Conservation (phyloP, 1,140 invertebrate genomes). For the Dendroctonus valens region DNA sequence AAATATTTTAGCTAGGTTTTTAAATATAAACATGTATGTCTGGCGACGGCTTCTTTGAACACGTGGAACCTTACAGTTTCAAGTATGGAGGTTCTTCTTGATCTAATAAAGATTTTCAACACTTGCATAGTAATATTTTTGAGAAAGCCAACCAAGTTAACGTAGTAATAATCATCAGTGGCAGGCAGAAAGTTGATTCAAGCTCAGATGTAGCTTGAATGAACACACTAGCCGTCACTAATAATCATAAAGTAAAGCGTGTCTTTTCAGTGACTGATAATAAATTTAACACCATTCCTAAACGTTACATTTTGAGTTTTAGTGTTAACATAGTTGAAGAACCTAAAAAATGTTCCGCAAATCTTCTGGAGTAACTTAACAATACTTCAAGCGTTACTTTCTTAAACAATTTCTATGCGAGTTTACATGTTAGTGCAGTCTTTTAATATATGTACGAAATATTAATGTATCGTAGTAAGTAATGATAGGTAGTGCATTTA, state of each 20-base stretch:
- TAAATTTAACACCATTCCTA: too few species aligned
- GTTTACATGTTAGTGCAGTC: constrained; percentile 49
- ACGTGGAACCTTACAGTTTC: constrained; percentile 12
- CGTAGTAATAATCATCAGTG: too few species aligned
- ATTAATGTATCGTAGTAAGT: constrained; percentile 34
- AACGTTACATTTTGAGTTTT: not conserved
- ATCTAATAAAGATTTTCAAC: constrained; percentile 8
- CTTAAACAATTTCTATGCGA: constrained; percentile 12
- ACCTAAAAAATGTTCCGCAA: too few species aligned
- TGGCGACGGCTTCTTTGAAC: constrained; percentile 11
- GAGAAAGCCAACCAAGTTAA: constrained; percentile 10
- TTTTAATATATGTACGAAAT: constrained; percentile 44
- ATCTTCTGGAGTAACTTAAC: too few species aligned
- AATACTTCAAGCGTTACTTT: constrained; percentile 13
- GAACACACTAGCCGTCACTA: too few species aligned
- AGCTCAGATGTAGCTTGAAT: not conserved
- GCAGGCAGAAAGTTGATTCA: not conserved
- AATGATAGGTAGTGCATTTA: constrained; percentile 47
- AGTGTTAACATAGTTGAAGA: too few species aligned
- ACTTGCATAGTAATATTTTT: constrained; percentile 18
- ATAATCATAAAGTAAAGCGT: too few species aligned
- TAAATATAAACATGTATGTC: constrained; percentile 47
- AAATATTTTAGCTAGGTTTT: constrained; percentile 50
- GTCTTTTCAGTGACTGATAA: too few species aligned
- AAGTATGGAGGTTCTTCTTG: constrained; percentile 3